Evolutionary conservation across 2,797 vertebrate species (phyloP), one percentile per base, ranked within the genome.

Genomic region (Enteromius unitaeniatus): DNA sequence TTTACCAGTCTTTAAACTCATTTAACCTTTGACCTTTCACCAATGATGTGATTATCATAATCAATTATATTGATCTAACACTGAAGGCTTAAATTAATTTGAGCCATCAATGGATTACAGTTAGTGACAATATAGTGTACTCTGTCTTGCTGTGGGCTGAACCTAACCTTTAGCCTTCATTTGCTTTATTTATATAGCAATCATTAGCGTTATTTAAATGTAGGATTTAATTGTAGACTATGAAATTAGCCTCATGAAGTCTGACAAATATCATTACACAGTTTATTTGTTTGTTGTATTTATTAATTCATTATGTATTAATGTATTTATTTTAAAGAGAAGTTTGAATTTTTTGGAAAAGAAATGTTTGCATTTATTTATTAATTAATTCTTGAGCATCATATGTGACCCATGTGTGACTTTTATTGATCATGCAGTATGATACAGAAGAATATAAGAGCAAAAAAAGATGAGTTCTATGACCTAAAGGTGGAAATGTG

Each of bases 11-110:
- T 80, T 84, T 85, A 84, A 88, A 88, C 58, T 78, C 58, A 85
- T 80, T 88, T 86, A 85, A 73, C 87, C 79, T 82, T 79, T 88
- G 81, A 89, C 85, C 86, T 87, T 76, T 62, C 26, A 65, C 23
- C 77, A 85, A 84, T 86, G 67, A 69, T 72, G 42, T 82, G 55
- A 84, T 68, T 80, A 53, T 37, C 62, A 67, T 45, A 82, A 85
- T 88, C 86, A 87, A 89, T 89, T 42, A 26, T 65, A 85, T 87
- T 85, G 82, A 88, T 87, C 73, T 31, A 73, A 68, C 62, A 28
- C 51, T 79, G 42, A 76, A 58, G 85, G 51, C 73, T 82, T 84
- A 62, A 85, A 86, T 70, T 67, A 78, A 74, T 81, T 78, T 19
- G 47, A 77, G 21, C 51, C 78, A 76, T 79, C 19, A 64, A 45